phyloP scores from a whole-genome alignment of 2,888 invertebrate species.

The Lasioglossum calceatum region DNA sequence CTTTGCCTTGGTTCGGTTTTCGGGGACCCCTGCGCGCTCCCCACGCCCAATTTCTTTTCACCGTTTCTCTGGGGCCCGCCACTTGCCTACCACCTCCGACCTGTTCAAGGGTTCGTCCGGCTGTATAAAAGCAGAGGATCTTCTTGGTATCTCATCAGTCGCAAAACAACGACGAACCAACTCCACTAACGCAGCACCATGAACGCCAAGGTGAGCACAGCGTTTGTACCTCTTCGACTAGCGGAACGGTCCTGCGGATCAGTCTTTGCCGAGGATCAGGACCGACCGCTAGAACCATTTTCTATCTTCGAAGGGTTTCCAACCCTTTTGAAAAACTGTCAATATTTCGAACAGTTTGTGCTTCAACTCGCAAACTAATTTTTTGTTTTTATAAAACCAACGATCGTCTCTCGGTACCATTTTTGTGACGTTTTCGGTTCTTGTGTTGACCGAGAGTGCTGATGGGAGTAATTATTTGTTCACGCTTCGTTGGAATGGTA shows the following conservation, averaged over 20 bases:
- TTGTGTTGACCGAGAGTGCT: background rate
- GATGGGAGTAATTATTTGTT: background rate
- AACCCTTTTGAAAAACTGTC: background rate
- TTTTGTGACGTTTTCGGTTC: background rate
- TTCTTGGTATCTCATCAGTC: constrained; percentile 78
- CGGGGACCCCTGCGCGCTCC: constrained; percentile 58
- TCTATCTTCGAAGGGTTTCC: background rate
- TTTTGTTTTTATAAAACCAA: background rate
- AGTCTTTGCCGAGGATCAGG: background rate
- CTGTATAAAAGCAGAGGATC: constrained; percentile 80
- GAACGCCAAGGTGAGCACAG: constrained; percentile 78
- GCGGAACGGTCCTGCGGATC: constrained; percentile 2
- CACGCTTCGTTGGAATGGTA: background rate
- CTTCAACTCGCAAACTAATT: too few species aligned
- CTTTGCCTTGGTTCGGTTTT: constrained; percentile 59
- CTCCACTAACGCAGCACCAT: constrained; percentile 75
- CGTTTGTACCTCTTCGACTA: background rate
- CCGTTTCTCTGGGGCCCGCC: constrained; percentile 61
- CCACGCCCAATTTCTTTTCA: constrained; percentile 70
- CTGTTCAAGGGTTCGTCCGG: constrained; percentile 73
- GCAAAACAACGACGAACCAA: constrained; percentile 74
- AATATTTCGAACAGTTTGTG: background rate
- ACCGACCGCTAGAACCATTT: background rate
- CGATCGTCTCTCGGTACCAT: background rate
- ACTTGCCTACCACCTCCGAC: constrained; percentile 70